These are phyloP conservation scores for Petrosia ficiformis DNA, from an alignment of 37 sponge, comb jelly and placozoan species.

Conservation along the genomic window DNA sequence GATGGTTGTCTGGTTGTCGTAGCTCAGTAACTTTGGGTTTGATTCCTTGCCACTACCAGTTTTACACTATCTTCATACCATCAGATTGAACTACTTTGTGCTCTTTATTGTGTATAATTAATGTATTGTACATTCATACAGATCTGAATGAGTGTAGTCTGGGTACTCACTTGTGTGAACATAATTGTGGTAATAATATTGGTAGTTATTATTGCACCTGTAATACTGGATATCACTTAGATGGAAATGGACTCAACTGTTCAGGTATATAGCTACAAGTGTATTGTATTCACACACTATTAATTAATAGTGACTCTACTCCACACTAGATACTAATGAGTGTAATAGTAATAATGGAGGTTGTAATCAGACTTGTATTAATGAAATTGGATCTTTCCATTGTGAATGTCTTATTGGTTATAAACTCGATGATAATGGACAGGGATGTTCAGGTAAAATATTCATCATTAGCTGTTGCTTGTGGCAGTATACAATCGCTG, in stretches of 20 bases:
- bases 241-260: slow-evolving; percentile 4
- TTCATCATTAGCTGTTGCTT: too few species aligned
- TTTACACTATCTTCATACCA: too few species aligned
- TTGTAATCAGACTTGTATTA: slow-evolving; percentile 17
- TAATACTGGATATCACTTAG: neutral
- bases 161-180: slow-evolving; percentile 12
- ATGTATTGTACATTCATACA: too few species aligned
- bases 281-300: neutral
- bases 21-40: too few species aligned
- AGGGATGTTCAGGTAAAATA: slow-evolving; percentile 16
- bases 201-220: slow-evolving; percentile 32
- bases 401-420: slow-evolving; percentile 28
- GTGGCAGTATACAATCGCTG: too few species aligned
- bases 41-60: too few species aligned
- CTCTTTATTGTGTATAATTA: too few species aligned
- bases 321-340: slow-evolving; percentile 16
- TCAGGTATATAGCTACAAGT: neutral
- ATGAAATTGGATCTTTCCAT: too few species aligned
- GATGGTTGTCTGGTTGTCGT: too few species aligned
- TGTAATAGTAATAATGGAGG: slow-evolving; percentile 13
- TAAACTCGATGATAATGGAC: neutral
- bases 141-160: slow-evolving; percentile 25
- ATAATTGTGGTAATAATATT: slow-evolving; percentile 20
- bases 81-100: too few species aligned
- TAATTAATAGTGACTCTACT: neutral